Evolutionary conservation across 64 coral and sea anemone species (phyloP), one percentile per base, ranked within the genome.

Genomic region (Montipora sp.): DNA sequence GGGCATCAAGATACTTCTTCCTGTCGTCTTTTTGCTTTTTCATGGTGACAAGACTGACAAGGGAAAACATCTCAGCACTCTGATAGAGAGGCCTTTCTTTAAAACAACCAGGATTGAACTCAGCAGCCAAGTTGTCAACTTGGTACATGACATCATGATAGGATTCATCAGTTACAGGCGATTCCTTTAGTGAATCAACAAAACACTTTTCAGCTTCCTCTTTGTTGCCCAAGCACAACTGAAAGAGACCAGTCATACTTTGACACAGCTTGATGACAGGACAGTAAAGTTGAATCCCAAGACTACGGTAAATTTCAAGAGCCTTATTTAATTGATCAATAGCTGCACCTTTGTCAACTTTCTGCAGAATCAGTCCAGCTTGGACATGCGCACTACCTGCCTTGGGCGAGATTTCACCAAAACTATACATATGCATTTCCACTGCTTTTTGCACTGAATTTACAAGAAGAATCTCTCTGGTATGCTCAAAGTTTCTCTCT

Each of bases 131-230:
- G 44, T 49, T 20, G 43, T 8, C 16, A 46, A 12, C 15, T 71
- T 13, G 36, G 16, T 61, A 43, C 63, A 43, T 7, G 48, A 69
- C 65, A 19, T 70, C 11, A 12, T 72, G 19, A 3, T 16, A 3
- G 0, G 47, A 20, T 10, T 71, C 81, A 47, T 49, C 82, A 21
- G 7, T 13, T 12, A 71, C 68, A 14, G 65, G 4, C 1, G 46
- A 16, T 2, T 23, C 21, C 14, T 23, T 67, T 12, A 19, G 65
- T 21, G 65, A 46, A 68, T 71, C 61, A 14, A 47, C 5, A 48
- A 85, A 85, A 13, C 45, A 48, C 63, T 85, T 19, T 20, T 85
- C 44, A 70, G 82, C 63, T 47, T 21, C 82, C 47, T 85, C 19
- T n/a, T 2, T 44, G 11, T 69, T 10, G 4, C 82, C 63, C 18